phyloP scores from a whole-genome alignment of 2,113 vertebrate species.

The Hyperopisus bebe region DNA sequence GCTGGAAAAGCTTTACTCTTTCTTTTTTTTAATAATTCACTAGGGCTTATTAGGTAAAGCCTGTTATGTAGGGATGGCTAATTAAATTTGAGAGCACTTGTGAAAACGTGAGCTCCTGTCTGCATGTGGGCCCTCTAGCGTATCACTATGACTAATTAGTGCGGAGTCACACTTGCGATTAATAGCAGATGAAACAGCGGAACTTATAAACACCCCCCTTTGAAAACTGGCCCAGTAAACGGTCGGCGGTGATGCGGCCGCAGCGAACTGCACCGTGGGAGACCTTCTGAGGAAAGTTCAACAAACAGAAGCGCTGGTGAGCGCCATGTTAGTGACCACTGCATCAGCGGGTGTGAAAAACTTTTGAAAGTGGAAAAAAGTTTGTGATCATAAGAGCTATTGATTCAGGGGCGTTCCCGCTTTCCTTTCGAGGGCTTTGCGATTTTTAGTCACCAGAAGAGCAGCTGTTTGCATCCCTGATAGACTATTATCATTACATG shows the following conservation, averaged over 20 bases:
- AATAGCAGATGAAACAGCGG: constrained; percentile 14
- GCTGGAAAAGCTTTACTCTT: not conserved
- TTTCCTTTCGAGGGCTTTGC: not conserved
- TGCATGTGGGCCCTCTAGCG: not conserved
- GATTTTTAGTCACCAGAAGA: not conserved
- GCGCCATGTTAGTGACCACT: not conserved
- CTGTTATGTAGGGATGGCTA: constrained; percentile 11
- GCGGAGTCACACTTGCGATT: constrained; percentile 6
- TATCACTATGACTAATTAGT: not conserved
- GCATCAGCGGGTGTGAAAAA: not conserved
- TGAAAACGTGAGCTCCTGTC: constrained; percentile 15
- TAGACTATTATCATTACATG: not conserved
- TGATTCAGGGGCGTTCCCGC: not conserved
- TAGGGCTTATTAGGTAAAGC: not conserved
- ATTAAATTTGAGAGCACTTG: constrained; percentile 21
- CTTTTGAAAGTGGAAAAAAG: not conserved
- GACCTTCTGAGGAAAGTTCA: not conserved
- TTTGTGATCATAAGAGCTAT: not conserved
- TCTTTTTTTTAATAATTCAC: not conserved
- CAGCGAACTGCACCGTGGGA: not conserved
- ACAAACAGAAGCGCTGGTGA: not conserved
- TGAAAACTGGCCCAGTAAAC: not conserved
- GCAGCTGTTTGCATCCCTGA: not conserved
- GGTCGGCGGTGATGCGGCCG: not conserved
- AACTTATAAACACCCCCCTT: constrained; percentile 3